Percentiles rank a stretch among this genome's conserved stretches.
Evolutionary conservation across 2,888 invertebrate species (phyloP).

Genomic region (Lymantria monacha): DNA sequence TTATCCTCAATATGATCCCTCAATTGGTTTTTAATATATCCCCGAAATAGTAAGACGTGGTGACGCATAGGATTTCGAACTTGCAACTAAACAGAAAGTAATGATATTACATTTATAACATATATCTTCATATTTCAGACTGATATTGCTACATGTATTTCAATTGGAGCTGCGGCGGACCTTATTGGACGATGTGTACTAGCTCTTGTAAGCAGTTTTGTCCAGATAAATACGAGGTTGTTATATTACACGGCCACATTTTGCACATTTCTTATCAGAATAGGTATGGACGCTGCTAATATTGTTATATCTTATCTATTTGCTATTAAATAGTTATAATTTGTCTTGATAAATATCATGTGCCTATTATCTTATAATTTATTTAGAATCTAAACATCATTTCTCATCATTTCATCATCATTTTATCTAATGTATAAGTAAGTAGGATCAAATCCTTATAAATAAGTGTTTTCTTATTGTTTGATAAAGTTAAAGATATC

Average conservation of each 20-base stretch:
- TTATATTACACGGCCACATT: constrained; percentile 60
- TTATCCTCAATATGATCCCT: too few relatives aligned
- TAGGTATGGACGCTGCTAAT: constrained; percentile 47
- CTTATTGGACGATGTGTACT: constrained; percentile 63
- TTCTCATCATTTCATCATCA: too few relatives aligned
- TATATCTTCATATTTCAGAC: constrained; percentile 46
- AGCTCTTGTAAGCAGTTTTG: constrained; percentile 57
- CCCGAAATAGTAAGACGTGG: too few relatives aligned
- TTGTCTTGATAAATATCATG: background rate
- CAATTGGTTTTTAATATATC: too few relatives aligned
- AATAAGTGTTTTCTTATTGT: too few relatives aligned
- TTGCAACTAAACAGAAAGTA: too few relatives aligned
- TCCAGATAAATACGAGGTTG: constrained; percentile 57
- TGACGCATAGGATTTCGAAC: too few relatives aligned
- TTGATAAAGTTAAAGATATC: too few relatives aligned
- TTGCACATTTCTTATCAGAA: constrained; percentile 57
- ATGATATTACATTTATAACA: too few relatives aligned
- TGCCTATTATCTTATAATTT: background rate
- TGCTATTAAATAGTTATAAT: background rate
- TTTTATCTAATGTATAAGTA: too few relatives aligned
- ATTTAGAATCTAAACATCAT: too few relatives aligned
- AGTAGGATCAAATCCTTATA: too few relatives aligned
- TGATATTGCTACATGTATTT: constrained; percentile 66
- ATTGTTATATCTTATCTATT: background rate
- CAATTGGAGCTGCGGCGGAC: constrained; percentile 68